Evolutionary conservation across 2,113 vertebrate species (phyloP), one percentile per base, ranked within the genome.

Genomic region (Ardeotis arabs): DNA sequence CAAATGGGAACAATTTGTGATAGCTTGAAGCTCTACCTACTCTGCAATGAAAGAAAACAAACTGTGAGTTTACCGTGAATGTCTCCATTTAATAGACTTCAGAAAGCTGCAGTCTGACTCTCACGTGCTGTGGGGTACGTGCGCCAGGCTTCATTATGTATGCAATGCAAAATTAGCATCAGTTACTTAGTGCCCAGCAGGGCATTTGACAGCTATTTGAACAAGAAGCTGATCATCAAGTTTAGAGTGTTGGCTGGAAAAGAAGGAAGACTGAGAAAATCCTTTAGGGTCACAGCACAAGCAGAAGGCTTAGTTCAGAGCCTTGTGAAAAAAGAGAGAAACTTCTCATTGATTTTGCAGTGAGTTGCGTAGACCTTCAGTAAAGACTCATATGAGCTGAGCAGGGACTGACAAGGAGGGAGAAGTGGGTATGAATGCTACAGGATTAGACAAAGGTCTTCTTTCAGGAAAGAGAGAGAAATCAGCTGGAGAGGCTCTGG

Each of bases 181-280:
- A 90, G 72, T 59, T 72, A 87, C 56, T 89, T 70, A 55, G 47
- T 33, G 55, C 70, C 72, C 84, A 92, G 77, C 50, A 87, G 49
- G 67, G 41, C 62, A 64, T 88, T 53, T 96, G 84, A 56, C 90
- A 91, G 62, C 58, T 95, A 31, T 89, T 95, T 82, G 58, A 92
- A 64, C 35, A 56, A 79, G 80, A 79, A 92, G 33, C 31, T 56
- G 33, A 89, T 93, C 19, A 47, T 81, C 56, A 66, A 24, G n/a
- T 92, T 89, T 49, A 44, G 63, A 77, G 28, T 73, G 12, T 4
- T 81, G 68, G 22, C 29, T 45, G 64, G 15, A 87, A 87, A 81
- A 75, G 68, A 77, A 8, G 20, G n/a, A 74, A 74, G 47, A 50
- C n/a, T 47, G 29, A 50, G 53, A 83, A 93, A 85, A 88, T 74